phyloP scores from a whole-genome alignment of 1,140 invertebrate genomes.

The Yoshiicerus persimilis region DNA sequence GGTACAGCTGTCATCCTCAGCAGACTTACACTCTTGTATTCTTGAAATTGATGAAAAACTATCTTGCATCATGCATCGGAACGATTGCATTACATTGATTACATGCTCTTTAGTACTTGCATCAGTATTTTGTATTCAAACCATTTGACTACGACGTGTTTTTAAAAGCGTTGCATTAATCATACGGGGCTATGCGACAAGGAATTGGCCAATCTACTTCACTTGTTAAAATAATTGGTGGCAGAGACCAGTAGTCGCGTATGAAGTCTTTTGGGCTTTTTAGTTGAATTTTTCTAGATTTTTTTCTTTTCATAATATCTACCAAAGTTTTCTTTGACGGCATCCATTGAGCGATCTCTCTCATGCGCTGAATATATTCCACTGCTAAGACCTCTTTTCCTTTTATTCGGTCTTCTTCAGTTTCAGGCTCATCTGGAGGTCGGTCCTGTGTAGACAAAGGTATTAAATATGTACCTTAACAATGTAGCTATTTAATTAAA shows the following conservation, averaged over 20 bases:
- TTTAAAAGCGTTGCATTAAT: not conserved
- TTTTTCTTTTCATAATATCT: not conserved
- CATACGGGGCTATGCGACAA: conserved; percentile 33
- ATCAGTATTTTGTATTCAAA: too few species aligned
- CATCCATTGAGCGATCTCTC: conserved; percentile 4
- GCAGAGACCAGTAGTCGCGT: not conserved
- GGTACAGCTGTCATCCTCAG: too few species aligned
- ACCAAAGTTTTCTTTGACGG: conserved; percentile 11
- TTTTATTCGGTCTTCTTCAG: not conserved
- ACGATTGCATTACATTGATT: too few species aligned
- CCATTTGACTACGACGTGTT: too few species aligned
- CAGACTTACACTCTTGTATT: too few species aligned
- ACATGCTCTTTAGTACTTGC: too few species aligned
- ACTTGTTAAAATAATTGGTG: not conserved
- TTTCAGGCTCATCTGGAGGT: not conserved
- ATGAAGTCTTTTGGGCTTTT: conserved; percentile 29
- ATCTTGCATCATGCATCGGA: too few species aligned
- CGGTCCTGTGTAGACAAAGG: not conserved
- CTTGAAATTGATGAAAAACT: too few species aligned
- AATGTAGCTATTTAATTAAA: not conserved
- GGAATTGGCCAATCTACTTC: conserved; percentile 36
- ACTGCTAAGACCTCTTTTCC: not conserved
- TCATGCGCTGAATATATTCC: not conserved
- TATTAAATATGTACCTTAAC: too few species aligned
- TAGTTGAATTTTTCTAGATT: conserved; percentile 8